Evolutionary conservation across 2,113 vertebrate species (phyloP).

Genomic region (Willisornis vidua): DNA sequence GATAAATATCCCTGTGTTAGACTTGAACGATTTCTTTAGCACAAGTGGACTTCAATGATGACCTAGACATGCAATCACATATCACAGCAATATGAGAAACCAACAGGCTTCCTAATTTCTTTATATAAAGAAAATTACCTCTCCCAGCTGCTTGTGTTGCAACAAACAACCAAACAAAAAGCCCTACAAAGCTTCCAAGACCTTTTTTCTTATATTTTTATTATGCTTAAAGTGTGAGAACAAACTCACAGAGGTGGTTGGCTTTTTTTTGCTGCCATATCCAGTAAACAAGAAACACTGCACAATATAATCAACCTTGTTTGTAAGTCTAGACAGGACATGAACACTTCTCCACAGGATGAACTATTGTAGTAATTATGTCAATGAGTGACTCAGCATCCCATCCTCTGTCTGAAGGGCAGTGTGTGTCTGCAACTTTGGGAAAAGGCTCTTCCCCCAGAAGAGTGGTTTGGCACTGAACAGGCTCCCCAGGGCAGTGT

Average conservation of each 20-base stretch:
- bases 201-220: neutral
- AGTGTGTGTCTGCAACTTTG: neutral
- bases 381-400: neutral
- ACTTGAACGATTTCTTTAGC: neutral
- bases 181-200: accelerated
- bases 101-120: neutral
- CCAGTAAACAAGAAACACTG: neutral
- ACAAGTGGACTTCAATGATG: neutral
- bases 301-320: neutral
- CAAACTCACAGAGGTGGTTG: neutral
- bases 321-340: neutral
- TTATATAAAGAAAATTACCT: neutral
- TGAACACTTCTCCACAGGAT: neutral
- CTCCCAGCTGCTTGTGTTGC: neutral
- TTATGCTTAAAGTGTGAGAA: neutral
- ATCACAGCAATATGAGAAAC: neutral
- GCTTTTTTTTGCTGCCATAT: neutral
- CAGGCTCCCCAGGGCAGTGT: neutral
- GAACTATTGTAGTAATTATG: neutral
- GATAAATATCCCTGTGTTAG: neutral
- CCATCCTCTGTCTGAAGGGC: neutral
- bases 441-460: neutral
- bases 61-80: neutral
- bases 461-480: neutral
- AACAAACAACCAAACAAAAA: neutral